Evolutionary conservation across 2,113 vertebrate genomes (phyloP).

Genomic region (Heterotis niloticus): DNA sequence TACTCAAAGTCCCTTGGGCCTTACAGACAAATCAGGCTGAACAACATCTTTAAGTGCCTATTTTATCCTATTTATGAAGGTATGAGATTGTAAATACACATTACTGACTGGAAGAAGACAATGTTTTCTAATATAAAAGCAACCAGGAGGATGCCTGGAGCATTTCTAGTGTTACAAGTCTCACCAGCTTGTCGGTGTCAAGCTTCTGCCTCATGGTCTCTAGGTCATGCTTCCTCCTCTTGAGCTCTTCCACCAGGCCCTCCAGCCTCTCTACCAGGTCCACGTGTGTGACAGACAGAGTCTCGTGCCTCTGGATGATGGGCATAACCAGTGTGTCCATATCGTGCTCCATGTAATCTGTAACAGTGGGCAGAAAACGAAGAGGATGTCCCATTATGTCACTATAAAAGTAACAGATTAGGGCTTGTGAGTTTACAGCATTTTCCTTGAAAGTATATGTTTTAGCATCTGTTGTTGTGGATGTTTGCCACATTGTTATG

Average conservation of each 20-base stretch:
- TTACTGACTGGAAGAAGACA: background rate
- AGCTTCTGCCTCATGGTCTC: constrained; percentile 57
- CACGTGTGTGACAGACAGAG: constrained; percentile 56
- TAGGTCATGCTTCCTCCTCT: constrained; percentile 48
- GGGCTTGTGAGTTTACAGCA: too few species aligned
- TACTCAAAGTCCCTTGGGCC: background rate
- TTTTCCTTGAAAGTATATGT: background rate
- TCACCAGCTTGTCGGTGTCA: constrained; percentile 54
- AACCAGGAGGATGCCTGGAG: background rate
- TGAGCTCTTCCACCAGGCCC: constrained; percentile 54
- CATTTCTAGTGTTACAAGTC: background rate
- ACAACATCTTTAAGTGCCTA: background rate
- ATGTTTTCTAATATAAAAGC: background rate
- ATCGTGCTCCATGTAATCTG: constrained; percentile 42
- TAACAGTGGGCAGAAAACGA: constrained; percentile 1
- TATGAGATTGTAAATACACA: background rate
- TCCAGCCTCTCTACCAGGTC: constrained; percentile 56
- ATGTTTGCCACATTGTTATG: background rate
- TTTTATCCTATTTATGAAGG: background rate
- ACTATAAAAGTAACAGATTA: background rate
- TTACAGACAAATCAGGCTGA: background rate
- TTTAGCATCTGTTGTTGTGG: background rate
- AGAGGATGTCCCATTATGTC: background rate
- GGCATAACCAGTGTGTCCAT: constrained; percentile 50
- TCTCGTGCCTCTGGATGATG: constrained; percentile 59